Conservation (phyloP, 2,113 vertebrate genomes). For the Pitta sordida region DNA sequence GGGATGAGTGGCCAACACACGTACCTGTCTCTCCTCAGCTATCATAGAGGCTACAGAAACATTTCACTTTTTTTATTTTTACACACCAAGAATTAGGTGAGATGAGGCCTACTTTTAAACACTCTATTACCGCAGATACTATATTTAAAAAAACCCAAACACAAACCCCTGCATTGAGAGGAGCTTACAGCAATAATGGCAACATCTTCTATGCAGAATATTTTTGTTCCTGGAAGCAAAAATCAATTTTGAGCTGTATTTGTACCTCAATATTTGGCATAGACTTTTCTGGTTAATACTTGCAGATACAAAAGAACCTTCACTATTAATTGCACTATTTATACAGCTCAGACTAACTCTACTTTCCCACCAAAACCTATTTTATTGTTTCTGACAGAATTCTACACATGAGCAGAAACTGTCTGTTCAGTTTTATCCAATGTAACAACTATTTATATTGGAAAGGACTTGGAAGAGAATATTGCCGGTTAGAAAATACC, state of each 20-base stretch:
- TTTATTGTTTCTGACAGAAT: not conserved
- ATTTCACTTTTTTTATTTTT: not conserved
- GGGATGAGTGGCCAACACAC: not conserved
- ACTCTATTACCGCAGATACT: not conserved
- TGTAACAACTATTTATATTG: not conserved
- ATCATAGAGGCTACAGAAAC: not conserved
- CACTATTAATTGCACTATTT: not conserved
- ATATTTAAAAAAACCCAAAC: not conserved
- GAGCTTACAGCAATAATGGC: not conserved
- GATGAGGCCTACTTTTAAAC: not conserved
- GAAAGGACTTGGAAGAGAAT: not conserved
- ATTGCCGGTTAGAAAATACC: not conserved
- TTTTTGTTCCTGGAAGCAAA: not conserved
- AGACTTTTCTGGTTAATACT: not conserved
- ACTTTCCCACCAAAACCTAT: not conserved
- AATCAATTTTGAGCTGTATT: not conserved
- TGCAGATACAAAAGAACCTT: not conserved
- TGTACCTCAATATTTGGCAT: accelerated
- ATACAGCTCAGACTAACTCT: not conserved
- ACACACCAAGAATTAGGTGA: not conserved
- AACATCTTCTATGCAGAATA: not conserved
- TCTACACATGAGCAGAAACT: not conserved
- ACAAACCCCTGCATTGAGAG: not conserved
- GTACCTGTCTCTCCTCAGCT: not conserved
- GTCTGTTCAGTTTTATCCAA: not conserved